Base-by-base conservation (phyloP, 2,113 vertebrate species). In the Synchiropus splendidus region DNA sequence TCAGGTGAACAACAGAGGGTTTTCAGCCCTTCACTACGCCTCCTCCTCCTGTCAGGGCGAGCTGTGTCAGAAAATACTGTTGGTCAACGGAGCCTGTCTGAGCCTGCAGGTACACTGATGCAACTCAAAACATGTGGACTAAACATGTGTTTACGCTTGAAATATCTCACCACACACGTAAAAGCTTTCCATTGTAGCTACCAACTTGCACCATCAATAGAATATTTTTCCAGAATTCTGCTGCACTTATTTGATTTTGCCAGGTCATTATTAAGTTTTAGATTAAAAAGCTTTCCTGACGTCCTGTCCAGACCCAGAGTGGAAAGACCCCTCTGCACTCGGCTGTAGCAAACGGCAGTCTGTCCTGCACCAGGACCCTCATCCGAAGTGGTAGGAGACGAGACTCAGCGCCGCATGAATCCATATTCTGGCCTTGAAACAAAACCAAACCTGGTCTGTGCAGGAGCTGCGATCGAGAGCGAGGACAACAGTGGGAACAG, bases 281-380 rank as follows among this genome's bases (percentile, higher is more conserved):
- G n/a, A n/a, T n/a, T n/a, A n/a, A n/a, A n/a, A n/a, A n/a, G n/a
- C n/a, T n/a, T 59, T 10, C 51, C 12, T 11, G 6, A 58, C 49
- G 12, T 31, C 62, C 36, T 84, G 51, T 48, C 6, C 61, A 99
- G 95, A 97, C 94, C 84, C 96, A 93, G 82, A 94, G 97, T 67
- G 91, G 92, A 9, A 98, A 96, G 81, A 97, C 93, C 36, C 92
- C 94, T 45, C 85, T 99, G 52, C 95, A 99, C 66, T 95, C 97
- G 94, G 94, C 95, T 45, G 93, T 93, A 2, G 89, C 96, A 53
- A 92, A 96, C 39, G 95, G 95, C 69, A 86, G 92, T 81, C 97
- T 97, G 83, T 96, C 95, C 82, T 89, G 92, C 85, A 94, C 92
- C 46, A 94, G 97, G 85, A 91, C 90, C 58, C 90, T 99, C 72